Percentiles rank a stretch among this genome's conserved stretches.
phyloP scores from a whole-genome alignment of 2,888 invertebrate species.

The Exephanes ischioxanthus region DNA sequence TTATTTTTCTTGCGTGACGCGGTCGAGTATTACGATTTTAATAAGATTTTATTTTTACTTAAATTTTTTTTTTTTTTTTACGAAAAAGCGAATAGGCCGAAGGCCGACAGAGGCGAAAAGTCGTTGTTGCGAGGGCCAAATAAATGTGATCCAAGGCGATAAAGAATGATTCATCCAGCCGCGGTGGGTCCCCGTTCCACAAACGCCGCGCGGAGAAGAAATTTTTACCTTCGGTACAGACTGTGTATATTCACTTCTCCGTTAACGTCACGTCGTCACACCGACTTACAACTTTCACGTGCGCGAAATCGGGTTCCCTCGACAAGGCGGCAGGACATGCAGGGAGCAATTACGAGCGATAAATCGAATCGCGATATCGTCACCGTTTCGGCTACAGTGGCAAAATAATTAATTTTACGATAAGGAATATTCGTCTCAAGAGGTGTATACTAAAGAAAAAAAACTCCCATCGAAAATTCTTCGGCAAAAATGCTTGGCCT shows the following conservation, averaged over 20 bases:
- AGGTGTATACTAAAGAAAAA: conserved; percentile 4
- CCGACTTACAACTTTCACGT: conserved; percentile 45
- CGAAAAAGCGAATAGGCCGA: not conserved
- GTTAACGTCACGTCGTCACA: not conserved
- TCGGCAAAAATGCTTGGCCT: conserved; percentile 42
- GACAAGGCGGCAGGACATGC: conserved; percentile 15
- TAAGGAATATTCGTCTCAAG: conserved; percentile 16
- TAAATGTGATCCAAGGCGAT: conserved; percentile 22
- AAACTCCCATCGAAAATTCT: not conserved
- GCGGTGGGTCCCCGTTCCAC: not conserved
- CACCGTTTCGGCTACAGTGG: conserved; percentile 23
- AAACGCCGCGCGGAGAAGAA: not conserved
- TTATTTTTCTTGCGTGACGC: not conserved
- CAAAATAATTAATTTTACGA: conserved; percentile 55
- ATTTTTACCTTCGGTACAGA: conserved; percentile 38
- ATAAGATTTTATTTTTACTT: not conserved
- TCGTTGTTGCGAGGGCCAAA: not conserved
- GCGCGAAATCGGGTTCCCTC: conserved; percentile 4
- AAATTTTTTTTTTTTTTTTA: too few species aligned
- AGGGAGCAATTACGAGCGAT: conserved; percentile 55
- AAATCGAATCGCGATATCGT: conserved; percentile 50
- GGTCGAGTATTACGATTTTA: not conserved
- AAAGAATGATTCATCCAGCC: conserved; percentile 32
- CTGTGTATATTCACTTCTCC: not conserved
- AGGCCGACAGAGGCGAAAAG: not conserved